These are phyloP conservation scores for Drosophila mimetica DNA, from an alignment of 2,888 invertebrate genomes.

Conservation along the genomic window DNA sequence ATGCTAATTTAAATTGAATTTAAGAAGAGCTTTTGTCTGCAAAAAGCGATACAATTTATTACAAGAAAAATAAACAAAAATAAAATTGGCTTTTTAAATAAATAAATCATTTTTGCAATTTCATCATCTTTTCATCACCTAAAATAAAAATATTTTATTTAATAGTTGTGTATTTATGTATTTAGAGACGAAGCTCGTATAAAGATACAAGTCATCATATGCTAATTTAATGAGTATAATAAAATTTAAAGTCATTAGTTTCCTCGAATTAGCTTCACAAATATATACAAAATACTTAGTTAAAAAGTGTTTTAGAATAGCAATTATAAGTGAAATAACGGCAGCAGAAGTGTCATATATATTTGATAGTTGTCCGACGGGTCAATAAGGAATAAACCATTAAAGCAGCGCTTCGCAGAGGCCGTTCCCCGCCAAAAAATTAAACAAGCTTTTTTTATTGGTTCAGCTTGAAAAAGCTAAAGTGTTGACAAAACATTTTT, in stretches of 20 bases:
- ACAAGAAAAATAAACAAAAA: background rate
- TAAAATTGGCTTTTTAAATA: no score
- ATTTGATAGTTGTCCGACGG: constrained; percentile 17
- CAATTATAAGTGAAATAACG: background rate
- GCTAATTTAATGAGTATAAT: background rate
- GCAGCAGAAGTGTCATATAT: background rate
- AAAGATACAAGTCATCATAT: background rate
- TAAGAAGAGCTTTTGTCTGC: background rate
- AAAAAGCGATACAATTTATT: no score
- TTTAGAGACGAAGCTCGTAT: no score
- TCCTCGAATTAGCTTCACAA: background rate
- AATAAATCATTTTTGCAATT: no score
- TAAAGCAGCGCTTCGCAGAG: background rate
- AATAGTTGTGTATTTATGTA: no score
- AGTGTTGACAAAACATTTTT: constrained; percentile 8
- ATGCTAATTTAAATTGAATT: background rate
- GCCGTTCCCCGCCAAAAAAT: background rate
- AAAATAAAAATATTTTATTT: no score
- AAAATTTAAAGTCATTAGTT: background rate
- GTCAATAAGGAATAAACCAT: constrained; percentile 21
- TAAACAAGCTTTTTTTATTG: constrained; percentile 20
- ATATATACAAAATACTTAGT: background rate
- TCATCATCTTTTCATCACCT: no score
- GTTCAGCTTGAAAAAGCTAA: background rate
- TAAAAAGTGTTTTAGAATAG: background rate